Evolutionary conservation across 2,888 invertebrate genomes (phyloP), one percentile per base, ranked within the genome.

Genomic region (Zonitis immaculata): DNA sequence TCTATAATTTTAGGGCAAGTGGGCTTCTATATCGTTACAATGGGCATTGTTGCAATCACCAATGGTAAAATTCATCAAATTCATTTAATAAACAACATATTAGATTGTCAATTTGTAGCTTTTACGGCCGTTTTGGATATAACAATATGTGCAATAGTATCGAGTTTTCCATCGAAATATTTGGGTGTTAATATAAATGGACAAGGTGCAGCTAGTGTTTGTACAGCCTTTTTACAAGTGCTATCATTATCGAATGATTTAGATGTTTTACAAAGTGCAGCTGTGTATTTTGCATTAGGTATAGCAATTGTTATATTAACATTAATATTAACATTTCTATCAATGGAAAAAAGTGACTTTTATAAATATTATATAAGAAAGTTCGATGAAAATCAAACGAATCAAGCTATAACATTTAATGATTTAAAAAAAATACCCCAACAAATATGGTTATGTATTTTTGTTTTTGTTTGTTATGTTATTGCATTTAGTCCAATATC

Each of bases 251-350:
- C n/a, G 6, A 9, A 27, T 6, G 49, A 47, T 14, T 35, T 42
- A 4, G 25, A 28, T 9, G 35, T 39, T 2, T 22, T n/a, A 20
- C 22, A 39, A 14, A 32, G 26, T 16, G 52, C 52, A 7, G 9
- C 32, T 9, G 45, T 56, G 9, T 56, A 56, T 26, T 56, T 56
- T 22, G 12, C 22, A 11, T 30, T 20, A 27, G 56, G 52, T 14
- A 28, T 44, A 7, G 7, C 18, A 6, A 22, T 56, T 26, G 39
- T 52, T 14, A 11, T 44, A 20, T 27, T 52, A 3, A 50, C 52
- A 11, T 43, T 30, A 7, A 14, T 42, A 7, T 11, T 12, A 43
- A 27, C 28, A n/a, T 20, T 49, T 18, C 1, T 27, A 20, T 42
- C 27, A 12, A 22, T 44, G 18, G 22, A 12, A n/a, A 43, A 9